Conservation (phyloP, 1,140 invertebrate genomes). For the Rhopalosiphum maidis region DNA sequence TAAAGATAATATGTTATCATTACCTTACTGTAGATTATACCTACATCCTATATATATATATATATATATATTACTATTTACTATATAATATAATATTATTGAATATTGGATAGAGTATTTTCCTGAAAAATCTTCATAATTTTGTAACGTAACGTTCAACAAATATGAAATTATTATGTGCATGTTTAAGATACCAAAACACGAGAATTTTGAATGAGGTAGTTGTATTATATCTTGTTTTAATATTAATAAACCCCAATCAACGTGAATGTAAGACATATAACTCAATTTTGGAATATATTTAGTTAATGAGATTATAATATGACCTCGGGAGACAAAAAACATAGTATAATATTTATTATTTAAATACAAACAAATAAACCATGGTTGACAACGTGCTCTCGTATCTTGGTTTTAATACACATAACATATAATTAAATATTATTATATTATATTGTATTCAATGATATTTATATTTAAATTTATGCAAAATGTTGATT, state of each 20-base stretch:
- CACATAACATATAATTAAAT: no score
- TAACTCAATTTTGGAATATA: no score
- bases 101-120: background rate
- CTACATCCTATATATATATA: background rate
- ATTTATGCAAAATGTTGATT: background rate
- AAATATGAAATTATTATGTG: background rate
- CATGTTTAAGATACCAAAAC: background rate
- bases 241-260: background rate
- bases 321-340: background rate
- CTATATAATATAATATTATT: background rate
- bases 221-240: background rate
- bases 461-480: background rate
- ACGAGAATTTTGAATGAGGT: background rate
- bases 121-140: background rate
- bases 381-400: background rate
- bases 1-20: background rate
- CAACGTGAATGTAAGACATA: background rate
- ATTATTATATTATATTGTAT: background rate
- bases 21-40: no score
- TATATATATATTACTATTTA: background rate
- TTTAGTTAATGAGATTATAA: background rate
- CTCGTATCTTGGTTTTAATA: no score
- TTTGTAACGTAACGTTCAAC: background rate
- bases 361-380: background rate
- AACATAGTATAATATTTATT: background rate